These are phyloP conservation scores for Melanogrammus aeglefinus DNA, from an alignment of 2,797 vertebrate species.

Conservation along the genomic window DNA sequence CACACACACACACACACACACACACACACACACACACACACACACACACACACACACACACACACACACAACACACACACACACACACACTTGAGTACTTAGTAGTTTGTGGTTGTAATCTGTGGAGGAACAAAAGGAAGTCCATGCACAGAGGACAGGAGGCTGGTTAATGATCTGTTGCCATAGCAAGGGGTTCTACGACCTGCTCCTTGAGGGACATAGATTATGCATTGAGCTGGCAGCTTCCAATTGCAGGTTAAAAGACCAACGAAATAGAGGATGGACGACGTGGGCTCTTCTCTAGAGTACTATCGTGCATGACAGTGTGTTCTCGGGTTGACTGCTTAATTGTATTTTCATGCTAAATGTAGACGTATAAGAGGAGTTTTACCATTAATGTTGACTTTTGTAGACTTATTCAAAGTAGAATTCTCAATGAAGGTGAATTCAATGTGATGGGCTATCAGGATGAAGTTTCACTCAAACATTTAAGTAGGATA, in stretches of 20 bases:
- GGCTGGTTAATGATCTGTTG: neutral
- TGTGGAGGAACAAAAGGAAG: neutral
- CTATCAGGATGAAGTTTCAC: neutral
- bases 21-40: no score
- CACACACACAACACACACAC: neutral
- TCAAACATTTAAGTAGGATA: neutral
- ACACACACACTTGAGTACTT: neutral
- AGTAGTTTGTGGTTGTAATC: neutral
- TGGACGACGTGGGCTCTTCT: neutral
- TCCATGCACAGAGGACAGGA: neutral
- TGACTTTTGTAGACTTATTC: no score
- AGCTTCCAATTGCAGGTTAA: neutral
- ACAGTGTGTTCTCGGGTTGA: neutral
- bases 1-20: neutral
- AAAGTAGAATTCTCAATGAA: neutral
- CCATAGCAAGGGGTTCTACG: neutral
- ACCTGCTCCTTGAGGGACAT: neutral
- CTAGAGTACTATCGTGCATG: neutral
- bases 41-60: no score
- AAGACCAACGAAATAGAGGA: neutral
- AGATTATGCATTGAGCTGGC: constrained; percentile 2
- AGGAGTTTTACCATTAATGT: no score
- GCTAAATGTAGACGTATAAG: no score
- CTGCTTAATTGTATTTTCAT: neutral
- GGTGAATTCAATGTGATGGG: neutral